Evolutionary conservation across 2,797 vertebrate species (phyloP).

Genomic region (Vireo griseus): DNA sequence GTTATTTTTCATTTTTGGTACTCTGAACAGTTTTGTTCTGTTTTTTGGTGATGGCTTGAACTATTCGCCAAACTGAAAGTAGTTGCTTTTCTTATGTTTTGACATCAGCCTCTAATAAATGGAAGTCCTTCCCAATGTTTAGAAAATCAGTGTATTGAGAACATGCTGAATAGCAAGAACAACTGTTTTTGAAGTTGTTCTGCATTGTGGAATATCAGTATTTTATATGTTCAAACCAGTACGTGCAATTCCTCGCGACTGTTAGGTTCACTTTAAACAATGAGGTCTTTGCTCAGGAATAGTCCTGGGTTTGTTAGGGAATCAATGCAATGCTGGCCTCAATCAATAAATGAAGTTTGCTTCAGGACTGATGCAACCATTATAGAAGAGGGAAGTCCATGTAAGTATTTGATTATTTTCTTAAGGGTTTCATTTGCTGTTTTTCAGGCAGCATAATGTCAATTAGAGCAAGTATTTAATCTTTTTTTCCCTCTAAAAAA

Average conservation of each 20-base stretch:
- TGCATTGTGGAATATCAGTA: not conserved
- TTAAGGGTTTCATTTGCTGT: not conserved
- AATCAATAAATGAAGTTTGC: not conserved
- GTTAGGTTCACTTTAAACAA: not conserved
- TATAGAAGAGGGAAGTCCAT: not conserved
- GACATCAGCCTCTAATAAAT: not conserved
- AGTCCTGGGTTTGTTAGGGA: not conserved
- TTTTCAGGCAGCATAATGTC: not conserved
- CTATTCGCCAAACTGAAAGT: conserved; percentile 5
- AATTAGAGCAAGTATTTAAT: not conserved
- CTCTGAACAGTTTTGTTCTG: not conserved
- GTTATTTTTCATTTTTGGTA: not conserved
- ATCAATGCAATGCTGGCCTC: not conserved
- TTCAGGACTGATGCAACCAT: not conserved
- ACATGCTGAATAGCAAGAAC: not conserved
- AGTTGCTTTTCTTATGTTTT: not conserved
- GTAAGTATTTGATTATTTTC: not conserved
- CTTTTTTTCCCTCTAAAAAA: not conserved
- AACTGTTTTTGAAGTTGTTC: not conserved
- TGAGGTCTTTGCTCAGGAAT: not conserved
- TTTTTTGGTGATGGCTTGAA: not conserved
- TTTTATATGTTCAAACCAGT: not conserved
- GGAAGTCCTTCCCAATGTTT: not conserved
- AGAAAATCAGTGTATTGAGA: not conserved
- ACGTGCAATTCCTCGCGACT: fast-evolving